These are phyloP conservation scores for Sylvilagus bachmani DNA, from an alignment of 2,113 vertebrate genomes.

Conservation along the genomic window DNA sequence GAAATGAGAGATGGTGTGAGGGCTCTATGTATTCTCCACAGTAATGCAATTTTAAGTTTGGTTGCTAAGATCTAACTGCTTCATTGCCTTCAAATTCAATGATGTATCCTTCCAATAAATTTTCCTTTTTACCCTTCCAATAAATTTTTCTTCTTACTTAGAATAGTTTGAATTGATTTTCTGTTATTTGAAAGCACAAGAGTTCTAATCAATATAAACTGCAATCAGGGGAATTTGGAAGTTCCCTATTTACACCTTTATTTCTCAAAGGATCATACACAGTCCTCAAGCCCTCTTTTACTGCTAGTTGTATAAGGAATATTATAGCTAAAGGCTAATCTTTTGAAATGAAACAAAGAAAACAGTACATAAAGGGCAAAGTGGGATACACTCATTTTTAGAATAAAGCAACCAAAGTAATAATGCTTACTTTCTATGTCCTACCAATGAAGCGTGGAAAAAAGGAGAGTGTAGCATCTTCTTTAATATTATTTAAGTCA, in stretches of 20 bases:
- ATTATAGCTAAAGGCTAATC: background rate
- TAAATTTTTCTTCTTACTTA: constrained; percentile 17
- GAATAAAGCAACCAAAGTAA: background rate
- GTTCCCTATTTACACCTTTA: background rate
- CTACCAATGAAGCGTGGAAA: background rate
- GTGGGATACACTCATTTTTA: background rate
- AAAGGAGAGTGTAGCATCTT: background rate
- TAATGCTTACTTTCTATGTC: background rate
- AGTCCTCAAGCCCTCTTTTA: background rate
- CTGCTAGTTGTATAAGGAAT: background rate
- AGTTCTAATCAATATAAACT: background rate
- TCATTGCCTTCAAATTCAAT: background rate
- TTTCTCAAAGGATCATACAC: background rate
- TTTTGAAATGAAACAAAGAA: constrained; percentile 20
- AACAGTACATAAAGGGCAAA: background rate
- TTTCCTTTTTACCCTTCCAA: background rate
- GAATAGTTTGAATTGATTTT: constrained; percentile 52
- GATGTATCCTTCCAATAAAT: background rate
- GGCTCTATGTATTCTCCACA: background rate
- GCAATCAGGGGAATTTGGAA: constrained; percentile 29
- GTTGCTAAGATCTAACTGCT: background rate
- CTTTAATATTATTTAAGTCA: background rate
- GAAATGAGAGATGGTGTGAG: background rate
- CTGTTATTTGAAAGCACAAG: constrained; percentile 53
- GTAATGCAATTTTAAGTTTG: background rate